Evolutionary conservation across 2,797 vertebrate species (phyloP).

Genomic region (Poliocrania exsul): DNA sequence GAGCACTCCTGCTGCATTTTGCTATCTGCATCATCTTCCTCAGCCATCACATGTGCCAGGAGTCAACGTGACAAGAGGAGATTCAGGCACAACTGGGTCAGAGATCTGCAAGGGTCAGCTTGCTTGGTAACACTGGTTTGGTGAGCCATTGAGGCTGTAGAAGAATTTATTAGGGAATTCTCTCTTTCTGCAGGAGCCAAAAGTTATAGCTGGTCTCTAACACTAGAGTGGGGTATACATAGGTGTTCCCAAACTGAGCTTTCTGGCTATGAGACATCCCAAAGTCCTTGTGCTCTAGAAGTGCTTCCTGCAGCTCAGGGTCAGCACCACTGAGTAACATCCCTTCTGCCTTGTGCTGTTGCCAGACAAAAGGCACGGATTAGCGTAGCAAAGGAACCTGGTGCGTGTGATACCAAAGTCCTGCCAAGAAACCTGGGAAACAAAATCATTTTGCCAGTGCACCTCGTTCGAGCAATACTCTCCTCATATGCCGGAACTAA

Average conservation of each 20-base stretch:
- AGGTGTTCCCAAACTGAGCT: not conserved
- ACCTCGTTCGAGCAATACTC: not conserved
- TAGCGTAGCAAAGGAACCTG: not conserved
- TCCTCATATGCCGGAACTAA: not conserved
- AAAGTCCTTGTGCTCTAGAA: not conserved
- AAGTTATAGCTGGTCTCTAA: not conserved
- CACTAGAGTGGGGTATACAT: not conserved
- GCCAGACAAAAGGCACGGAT: not conserved
- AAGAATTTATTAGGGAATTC: not conserved
- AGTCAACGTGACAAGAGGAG: not conserved
- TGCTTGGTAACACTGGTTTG: not conserved
- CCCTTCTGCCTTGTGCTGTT: not conserved
- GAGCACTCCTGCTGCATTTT: not conserved
- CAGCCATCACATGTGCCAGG: not conserved
- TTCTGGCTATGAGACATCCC: not conserved
- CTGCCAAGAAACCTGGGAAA: constrained; percentile 37
- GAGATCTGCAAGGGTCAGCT: not conserved
- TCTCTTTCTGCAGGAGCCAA: not conserved
- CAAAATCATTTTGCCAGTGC: not conserved
- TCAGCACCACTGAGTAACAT: not conserved
- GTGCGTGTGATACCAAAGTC: not conserved
- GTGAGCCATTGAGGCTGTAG: not conserved
- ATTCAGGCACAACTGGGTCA: not conserved
- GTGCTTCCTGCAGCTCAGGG: not conserved
- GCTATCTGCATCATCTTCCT: not conserved